These are phyloP conservation scores for Sylvilagus bachmani DNA, from an alignment of 2,113 vertebrate genomes.

Conservation along the genomic window DNA sequence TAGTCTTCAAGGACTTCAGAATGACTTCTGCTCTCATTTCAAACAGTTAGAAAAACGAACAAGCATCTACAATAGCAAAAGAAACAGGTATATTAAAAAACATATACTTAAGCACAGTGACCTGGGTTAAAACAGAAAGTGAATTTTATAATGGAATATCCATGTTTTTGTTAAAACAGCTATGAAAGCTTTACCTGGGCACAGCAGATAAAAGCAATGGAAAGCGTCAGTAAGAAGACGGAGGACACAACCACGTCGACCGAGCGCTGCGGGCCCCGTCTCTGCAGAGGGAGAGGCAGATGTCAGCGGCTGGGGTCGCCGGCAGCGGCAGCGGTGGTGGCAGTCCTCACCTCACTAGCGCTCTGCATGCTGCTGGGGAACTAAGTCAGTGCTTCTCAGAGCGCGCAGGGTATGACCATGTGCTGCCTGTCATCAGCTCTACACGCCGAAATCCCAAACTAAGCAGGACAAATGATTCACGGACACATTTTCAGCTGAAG, in stretches of 20 bases:
- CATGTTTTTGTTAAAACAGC: neutral
- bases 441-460: constrained; percentile 20
- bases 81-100: constrained; percentile 6
- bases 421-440: neutral
- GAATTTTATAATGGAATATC: neutral
- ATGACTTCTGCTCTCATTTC: neutral
- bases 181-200: constrained; percentile 92
- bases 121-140: neutral
- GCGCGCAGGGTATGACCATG: too few relatives aligned
- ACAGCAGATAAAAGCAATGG: constrained; percentile 97
- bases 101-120: neutral
- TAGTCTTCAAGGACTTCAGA: constrained; percentile 16
- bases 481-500: neutral
- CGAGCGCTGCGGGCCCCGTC: constrained; percentile 97
- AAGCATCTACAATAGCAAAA: constrained; percentile 30
- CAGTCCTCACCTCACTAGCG: neutral
- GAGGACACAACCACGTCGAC: constrained; percentile 99
- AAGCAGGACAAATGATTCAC: neutral
- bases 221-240: constrained; percentile 95
- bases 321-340: neutral
- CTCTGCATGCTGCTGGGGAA: neutral
- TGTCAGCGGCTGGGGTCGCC: rapidly evolving
- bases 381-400: too few relatives aligned
- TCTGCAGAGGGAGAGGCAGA: constrained; percentile 86
- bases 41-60: constrained; percentile 34